A percentile compares a stretch with the other conserved stretches of the same genome.
Conservation (phyloP, 2,888 invertebrate genomes). For the Drosophila pseudotalamancana region DNA sequence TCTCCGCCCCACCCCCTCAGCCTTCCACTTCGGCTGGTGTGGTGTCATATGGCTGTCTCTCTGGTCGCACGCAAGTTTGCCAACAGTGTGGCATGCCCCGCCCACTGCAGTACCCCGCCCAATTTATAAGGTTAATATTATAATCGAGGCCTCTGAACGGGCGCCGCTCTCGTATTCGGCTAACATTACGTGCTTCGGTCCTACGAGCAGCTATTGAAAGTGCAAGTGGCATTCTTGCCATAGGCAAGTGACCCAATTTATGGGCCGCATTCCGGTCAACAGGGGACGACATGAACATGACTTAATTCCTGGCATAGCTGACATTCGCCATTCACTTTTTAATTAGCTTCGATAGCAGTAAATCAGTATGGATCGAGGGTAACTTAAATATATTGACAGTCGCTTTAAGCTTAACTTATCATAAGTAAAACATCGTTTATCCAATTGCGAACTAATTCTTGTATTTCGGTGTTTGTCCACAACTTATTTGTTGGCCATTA, state of each 20-base stretch:
- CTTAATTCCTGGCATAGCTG: conserved; percentile 40
- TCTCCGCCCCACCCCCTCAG: conserved; percentile 38
- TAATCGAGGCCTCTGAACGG: conserved; percentile 44
- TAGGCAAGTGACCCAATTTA: conserved; percentile 79
- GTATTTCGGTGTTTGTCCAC: conserved; percentile 14
- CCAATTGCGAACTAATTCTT: not conserved
- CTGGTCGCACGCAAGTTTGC: conserved; percentile 79
- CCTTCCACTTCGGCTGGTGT: conserved; percentile 40
- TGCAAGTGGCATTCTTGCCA: conserved; percentile 75
- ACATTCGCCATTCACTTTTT: conserved; percentile 59
- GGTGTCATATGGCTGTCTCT: conserved; percentile 70
- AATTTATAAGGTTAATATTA: conserved; percentile 80
- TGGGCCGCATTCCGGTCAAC: conserved; percentile 71
- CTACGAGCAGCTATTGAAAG: conserved; percentile 70
- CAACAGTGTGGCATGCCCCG: conserved; percentile 69
- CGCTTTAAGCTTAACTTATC: conserved; percentile 9
- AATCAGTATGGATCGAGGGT: not conserved
- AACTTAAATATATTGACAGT: conserved; percentile 11
- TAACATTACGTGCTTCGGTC: conserved; percentile 44
- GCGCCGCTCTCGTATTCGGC: conserved; percentile 16
- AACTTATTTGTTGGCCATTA: conserved; percentile 12
- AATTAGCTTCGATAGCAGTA: conserved; percentile 36
- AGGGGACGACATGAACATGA: conserved; percentile 30
- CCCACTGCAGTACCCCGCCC: conserved; percentile 37
- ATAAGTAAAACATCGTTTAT: not conserved